phyloP scores from a whole-genome alignment of 2,113 vertebrate genomes.

The Pao palembangensis region DNA sequence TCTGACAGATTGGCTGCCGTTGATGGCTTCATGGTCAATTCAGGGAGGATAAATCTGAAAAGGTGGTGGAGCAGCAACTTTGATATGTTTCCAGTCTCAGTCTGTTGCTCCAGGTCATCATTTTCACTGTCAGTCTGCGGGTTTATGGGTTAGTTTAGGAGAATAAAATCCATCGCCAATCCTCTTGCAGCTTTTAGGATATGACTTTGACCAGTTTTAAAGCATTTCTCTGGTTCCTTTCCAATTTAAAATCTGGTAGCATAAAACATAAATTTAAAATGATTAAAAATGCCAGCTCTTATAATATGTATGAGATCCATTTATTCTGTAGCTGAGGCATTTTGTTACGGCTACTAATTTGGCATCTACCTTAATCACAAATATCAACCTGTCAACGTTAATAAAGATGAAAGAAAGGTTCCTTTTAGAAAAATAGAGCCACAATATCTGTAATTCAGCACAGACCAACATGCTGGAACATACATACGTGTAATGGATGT shows the following conservation, averaged over 20 bases:
- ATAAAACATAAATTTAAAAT: too few species aligned
- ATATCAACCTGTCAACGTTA: too few species aligned
- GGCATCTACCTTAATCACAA: too few species aligned
- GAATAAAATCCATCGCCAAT: constrained; percentile 3
- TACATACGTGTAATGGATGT: too few species aligned
- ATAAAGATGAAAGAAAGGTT: too few species aligned
- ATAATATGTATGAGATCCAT: too few species aligned
- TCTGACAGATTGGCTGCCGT: constrained; percentile 22
- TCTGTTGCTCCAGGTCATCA: constrained; percentile 32
- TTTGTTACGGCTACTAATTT: too few species aligned
- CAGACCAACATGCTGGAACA: too few species aligned
- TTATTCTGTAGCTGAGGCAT: too few species aligned
- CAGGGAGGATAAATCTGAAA: constrained; percentile 50
- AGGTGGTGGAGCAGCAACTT: constrained; percentile 21
- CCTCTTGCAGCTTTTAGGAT: neutral
- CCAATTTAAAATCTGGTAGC: neutral
- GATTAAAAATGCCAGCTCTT: too few species aligned
- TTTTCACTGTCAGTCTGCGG: constrained; percentile 32
- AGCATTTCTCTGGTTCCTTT: neutral
- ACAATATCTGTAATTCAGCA: too few species aligned
- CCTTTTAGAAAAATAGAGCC: too few species aligned
- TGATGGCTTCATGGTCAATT: constrained; percentile 50
- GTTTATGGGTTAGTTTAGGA: constrained; percentile 10
- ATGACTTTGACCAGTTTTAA: neutral
- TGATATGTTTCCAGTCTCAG: constrained; percentile 46